Conservation (phyloP, 2,113 vertebrate species). For the Myotis brandtii region DNA sequence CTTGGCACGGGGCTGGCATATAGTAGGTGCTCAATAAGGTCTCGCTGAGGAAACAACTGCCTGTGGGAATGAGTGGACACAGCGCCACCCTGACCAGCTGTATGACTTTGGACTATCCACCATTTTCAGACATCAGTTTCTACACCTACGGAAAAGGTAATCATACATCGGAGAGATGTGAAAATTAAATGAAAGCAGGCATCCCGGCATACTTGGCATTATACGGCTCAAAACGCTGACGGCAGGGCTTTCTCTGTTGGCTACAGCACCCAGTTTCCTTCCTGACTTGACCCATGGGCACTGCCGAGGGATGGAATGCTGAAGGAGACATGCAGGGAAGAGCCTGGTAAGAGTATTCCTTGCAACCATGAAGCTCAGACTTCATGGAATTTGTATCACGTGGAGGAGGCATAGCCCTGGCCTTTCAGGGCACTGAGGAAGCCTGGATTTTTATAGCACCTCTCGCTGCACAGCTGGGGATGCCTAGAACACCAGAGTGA, state of each 20-base stretch:
- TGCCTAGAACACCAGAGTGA: background rate
- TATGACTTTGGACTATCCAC: background rate
- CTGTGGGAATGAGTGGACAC: background rate
- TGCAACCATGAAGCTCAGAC: background rate
- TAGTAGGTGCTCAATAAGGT: fast-evolving
- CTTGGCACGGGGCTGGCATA: background rate
- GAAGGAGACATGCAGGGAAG: background rate
- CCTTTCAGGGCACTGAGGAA: background rate
- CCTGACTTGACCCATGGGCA: background rate
- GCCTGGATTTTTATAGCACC: background rate
- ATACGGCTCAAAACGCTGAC: background rate
- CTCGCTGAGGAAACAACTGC: background rate
- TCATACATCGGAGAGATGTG: background rate
- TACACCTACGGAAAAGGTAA: background rate
- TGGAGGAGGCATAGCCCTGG: background rate
- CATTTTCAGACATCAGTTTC: background rate
- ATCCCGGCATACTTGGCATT: too few relatives aligned
- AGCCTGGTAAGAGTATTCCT: background rate
- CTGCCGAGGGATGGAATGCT: background rate
- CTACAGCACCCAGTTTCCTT: background rate
- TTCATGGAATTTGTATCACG: background rate
- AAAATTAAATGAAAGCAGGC: background rate
- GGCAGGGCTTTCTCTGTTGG: background rate
- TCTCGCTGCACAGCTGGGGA: background rate
- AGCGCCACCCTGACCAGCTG: background rate